Conservation (phyloP, 2,888 invertebrate genomes). For the Notodonta ziczac region DNA sequence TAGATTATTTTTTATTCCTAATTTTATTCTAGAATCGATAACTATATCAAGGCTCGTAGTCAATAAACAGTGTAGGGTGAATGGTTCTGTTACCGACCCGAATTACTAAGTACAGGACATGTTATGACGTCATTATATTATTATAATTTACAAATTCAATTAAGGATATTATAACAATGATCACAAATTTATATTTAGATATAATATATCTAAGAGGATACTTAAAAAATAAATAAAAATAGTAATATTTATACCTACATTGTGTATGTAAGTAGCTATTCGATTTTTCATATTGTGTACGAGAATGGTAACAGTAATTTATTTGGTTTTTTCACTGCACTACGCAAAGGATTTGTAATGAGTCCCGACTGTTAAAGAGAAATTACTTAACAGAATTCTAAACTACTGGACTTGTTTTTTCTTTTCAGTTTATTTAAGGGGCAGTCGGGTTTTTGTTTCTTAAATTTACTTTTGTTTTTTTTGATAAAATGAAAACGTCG, state of each 20-base stretch:
- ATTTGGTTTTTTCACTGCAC: no score
- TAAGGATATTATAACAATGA: slow-evolving; percentile 39
- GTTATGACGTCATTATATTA: slow-evolving; percentile 25
- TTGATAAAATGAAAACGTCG: no score
- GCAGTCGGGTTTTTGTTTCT: no score
- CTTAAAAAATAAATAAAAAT: slow-evolving; percentile 25
- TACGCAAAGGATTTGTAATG: no score
- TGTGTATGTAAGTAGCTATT: neutral
- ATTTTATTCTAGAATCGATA: slow-evolving; percentile 20
- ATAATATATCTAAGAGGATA: slow-evolving; percentile 36
- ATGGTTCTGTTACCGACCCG: slow-evolving; percentile 9
- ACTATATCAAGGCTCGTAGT: slow-evolving; percentile 44
- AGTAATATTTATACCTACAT: slow-evolving; percentile 3
- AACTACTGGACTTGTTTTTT: no score
- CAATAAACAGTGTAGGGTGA: slow-evolving; percentile 27
- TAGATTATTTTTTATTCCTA: slow-evolving; percentile 17
- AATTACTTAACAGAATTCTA: no score
- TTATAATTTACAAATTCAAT: slow-evolving; percentile 35
- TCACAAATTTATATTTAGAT: slow-evolving; percentile 43
- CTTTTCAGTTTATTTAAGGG: no score
- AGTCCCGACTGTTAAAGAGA: no score
- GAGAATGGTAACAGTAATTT: neutral
- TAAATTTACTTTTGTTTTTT: no score
- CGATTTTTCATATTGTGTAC: neutral
- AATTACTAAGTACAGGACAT: slow-evolving; percentile 37